A percentile compares a stretch with the other conserved stretches of the same genome.
phyloP scores from a whole-genome alignment of 1,140 invertebrate genomes.

The Eulimnadia texana region DNA sequence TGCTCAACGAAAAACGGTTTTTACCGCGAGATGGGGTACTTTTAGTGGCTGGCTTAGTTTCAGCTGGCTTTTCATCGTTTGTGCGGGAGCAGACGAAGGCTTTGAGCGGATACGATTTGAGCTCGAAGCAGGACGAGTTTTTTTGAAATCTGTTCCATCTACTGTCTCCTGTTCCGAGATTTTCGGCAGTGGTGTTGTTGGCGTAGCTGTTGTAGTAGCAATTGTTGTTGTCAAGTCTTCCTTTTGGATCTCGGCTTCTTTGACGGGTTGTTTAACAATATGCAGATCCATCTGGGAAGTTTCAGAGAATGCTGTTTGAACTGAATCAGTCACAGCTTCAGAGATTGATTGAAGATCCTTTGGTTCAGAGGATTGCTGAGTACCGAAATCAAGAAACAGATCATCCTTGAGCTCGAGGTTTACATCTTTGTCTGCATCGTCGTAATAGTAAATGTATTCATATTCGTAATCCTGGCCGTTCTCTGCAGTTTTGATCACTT shows the following conservation, averaged over 20 bases:
- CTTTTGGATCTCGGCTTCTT: neutral
- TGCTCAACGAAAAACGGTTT: neutral
- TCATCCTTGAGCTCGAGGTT: conserved; percentile 36
- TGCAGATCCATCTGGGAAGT: neutral
- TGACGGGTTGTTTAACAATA: neutral
- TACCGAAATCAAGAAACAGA: neutral
- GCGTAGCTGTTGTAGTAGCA: neutral
- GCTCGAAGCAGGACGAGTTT: neutral
- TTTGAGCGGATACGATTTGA: neutral
- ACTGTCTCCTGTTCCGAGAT: neutral
- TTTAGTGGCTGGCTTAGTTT: neutral
- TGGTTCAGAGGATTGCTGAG: neutral
- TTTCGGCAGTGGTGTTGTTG: neutral
- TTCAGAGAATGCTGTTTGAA: neutral
- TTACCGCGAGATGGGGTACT: neutral
- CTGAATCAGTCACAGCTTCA: no score
- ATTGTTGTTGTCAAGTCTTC: neutral
- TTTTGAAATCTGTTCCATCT: neutral
- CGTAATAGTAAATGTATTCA: conserved; percentile 81
- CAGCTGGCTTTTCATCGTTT: neutral
- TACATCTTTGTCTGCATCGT: conserved; percentile 42
- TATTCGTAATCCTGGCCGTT: conserved; percentile 82
- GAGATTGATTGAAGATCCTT: neutral
- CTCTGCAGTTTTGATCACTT: conserved; percentile 72
- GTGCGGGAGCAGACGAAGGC: neutral